Percentiles rank a stretch among this genome's conserved stretches.
These are phyloP conservation scores for Eilema caniola DNA, from an alignment of 2,888 invertebrate species.

Conservation along the genomic window DNA sequence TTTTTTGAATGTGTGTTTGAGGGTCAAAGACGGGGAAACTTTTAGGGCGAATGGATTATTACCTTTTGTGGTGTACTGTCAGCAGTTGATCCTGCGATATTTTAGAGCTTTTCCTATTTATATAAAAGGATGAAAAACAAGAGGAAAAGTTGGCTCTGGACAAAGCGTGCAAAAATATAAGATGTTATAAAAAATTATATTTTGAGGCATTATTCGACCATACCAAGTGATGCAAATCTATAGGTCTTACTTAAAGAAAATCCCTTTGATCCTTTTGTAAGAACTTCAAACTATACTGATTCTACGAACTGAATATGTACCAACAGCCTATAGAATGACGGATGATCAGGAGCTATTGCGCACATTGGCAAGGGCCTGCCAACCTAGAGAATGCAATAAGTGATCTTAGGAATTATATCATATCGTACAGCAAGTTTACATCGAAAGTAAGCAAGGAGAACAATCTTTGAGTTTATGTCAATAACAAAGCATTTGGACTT, in stretches of 20 bases:
- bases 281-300: not conserved
- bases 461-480: not conserved
- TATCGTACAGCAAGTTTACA: not conserved
- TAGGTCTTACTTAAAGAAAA: not conserved
- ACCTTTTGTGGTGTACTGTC: slow-evolving; percentile 13
- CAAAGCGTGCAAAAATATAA: not conserved
- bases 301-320: not conserved
- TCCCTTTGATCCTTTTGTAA: not conserved
- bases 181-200: no score
- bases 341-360: no score
- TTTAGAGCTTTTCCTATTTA: slow-evolving; percentile 1
- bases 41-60: slow-evolving; percentile 14
- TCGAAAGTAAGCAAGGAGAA: not conserved
- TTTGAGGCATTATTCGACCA: not conserved
- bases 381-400: no score
- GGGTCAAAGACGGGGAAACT: slow-evolving; percentile 16
- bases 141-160: not conserved
- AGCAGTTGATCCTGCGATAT: slow-evolving; percentile 10
- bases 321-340: not conserved
- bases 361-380: no score
- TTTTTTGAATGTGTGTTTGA: slow-evolving; percentile 15
- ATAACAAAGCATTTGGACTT: not conserved
- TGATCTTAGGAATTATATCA: not conserved
- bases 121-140: not conserved
- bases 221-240: not conserved